phyloP scores from a whole-genome alignment of 2,797 vertebrate genomes.

The Danio tinwini region DNA sequence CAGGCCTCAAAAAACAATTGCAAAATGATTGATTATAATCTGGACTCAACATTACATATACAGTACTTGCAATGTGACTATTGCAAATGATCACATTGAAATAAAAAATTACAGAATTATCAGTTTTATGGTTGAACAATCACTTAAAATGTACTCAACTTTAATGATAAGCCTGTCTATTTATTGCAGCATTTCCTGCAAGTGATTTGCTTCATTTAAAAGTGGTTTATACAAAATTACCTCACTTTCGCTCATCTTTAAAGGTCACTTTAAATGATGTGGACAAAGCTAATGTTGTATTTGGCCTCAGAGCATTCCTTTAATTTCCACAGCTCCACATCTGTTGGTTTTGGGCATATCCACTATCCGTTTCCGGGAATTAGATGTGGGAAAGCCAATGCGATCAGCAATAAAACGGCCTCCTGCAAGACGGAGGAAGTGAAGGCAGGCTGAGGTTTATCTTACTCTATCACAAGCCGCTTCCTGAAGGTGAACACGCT shows the following conservation, averaged over 20 bases:
- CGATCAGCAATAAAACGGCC: not conserved
- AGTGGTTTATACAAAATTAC: not conserved
- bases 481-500: conserved; percentile 54
- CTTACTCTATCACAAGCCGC: conserved; percentile 50
- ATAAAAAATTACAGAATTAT: too few species aligned
- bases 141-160: not conserved
- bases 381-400: conserved; percentile 7
- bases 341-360: conserved; percentile 4
- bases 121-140: too few species aligned
- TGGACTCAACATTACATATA: too few species aligned
- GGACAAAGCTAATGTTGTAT: not conserved
- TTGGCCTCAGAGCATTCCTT: not conserved
- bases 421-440: conserved; percentile 50
- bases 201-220: not conserved
- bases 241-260: not conserved
- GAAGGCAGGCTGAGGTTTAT: conserved; percentile 42
- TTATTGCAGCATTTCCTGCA: not conserved
- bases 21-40: too few species aligned
- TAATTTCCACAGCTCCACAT: not conserved
- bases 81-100: too few species aligned
- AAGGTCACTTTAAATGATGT: not conserved
- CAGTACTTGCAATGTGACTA: too few species aligned
- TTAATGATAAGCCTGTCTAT: not conserved
- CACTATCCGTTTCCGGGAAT: not conserved
- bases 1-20: too few species aligned